Evolutionary conservation across 64 coral and sea anemone genomes (phyloP).

Genomic region (Porites australiensis): DNA sequence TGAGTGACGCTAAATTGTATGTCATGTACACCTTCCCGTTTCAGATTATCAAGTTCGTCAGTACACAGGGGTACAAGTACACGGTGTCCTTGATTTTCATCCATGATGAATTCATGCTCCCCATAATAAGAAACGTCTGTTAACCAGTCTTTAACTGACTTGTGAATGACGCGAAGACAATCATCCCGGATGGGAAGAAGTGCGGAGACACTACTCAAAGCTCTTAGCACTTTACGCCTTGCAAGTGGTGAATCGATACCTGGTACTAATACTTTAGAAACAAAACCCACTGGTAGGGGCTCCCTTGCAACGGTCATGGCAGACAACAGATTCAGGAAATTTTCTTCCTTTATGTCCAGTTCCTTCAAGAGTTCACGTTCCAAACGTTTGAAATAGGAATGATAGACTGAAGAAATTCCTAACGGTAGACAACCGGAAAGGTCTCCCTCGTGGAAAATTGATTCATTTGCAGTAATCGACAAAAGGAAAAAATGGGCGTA

Average conservation of each 20-base stretch:
- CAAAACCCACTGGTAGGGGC: slow-evolving; percentile 17
- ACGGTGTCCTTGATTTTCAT: neutral
- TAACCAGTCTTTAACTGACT: slow-evolving; percentile 37
- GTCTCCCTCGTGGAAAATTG: neutral
- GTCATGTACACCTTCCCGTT: neutral
- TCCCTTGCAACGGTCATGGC: slow-evolving; percentile 17
- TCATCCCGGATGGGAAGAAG: slow-evolving; percentile 35
- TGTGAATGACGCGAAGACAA: slow-evolving; percentile 23
- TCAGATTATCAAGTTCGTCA: neutral
- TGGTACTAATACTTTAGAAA: slow-evolving; percentile 20
- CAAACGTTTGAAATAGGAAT: slow-evolving; percentile 38
- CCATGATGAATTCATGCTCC: slow-evolving; percentile 24
- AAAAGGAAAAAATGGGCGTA: neutral
- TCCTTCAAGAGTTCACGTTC: neutral
- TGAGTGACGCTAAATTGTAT: neutral
- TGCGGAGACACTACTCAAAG: neutral
- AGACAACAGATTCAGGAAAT: slow-evolving; percentile 25
- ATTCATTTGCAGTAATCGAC: neutral
- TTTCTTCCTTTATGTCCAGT: neutral
- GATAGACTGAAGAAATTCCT: slow-evolving; percentile 17
- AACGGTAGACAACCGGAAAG: neutral
- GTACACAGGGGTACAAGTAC: neutral
- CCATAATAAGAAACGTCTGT: neutral
- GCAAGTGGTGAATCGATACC: neutral
- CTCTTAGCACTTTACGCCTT: neutral